Evolutionary conservation across 2,888 invertebrate species (phyloP).

Genomic region (Cheilosia pagana): DNA sequence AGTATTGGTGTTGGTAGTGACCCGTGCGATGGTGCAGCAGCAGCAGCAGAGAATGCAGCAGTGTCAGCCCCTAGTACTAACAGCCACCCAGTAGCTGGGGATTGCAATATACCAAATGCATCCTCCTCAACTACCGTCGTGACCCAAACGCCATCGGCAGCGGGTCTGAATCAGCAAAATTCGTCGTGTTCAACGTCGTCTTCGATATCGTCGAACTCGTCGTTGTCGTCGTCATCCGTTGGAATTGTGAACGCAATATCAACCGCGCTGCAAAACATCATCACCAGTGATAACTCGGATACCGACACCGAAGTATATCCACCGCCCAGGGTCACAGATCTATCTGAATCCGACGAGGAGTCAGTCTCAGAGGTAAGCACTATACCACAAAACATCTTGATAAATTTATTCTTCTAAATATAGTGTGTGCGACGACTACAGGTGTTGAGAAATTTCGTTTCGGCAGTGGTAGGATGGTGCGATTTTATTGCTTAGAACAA

Average conservation of each 20-base stretch:
- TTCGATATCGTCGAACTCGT: conserved; percentile 81
- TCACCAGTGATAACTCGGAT: conserved; percentile 93
- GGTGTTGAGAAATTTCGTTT: not conserved
- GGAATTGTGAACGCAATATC: conserved; percentile 81
- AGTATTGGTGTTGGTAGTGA: conserved; percentile 72
- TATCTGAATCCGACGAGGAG: conserved; percentile 98
- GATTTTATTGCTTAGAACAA: not conserved
- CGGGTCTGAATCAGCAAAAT: conserved; percentile 57
- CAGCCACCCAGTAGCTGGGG: conserved; percentile 77
- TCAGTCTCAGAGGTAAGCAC: conserved; percentile 96
- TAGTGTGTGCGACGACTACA: not conserved
- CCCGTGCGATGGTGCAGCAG: conserved; percentile 49
- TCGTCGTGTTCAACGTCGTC: conserved; percentile 79
- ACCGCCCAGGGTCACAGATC: conserved; percentile 95
- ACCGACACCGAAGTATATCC: conserved; percentile 92
- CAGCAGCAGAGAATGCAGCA: conserved; percentile 59
- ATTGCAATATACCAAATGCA: conserved; percentile 70
- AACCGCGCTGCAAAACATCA: conserved; percentile 80
- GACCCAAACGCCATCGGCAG: conserved; percentile 86
- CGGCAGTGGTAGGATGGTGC: conserved; percentile 28
- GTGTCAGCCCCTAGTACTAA: conserved; percentile 60
- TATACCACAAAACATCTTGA: not conserved
- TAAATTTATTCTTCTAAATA: not conserved
- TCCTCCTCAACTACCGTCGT: conserved; percentile 82
- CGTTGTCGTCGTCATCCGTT: conserved; percentile 81